Evolutionary conservation across 2,113 vertebrate genomes (phyloP), one percentile per base, ranked within the genome.

Genomic region (Rhombomys opimus): DNA sequence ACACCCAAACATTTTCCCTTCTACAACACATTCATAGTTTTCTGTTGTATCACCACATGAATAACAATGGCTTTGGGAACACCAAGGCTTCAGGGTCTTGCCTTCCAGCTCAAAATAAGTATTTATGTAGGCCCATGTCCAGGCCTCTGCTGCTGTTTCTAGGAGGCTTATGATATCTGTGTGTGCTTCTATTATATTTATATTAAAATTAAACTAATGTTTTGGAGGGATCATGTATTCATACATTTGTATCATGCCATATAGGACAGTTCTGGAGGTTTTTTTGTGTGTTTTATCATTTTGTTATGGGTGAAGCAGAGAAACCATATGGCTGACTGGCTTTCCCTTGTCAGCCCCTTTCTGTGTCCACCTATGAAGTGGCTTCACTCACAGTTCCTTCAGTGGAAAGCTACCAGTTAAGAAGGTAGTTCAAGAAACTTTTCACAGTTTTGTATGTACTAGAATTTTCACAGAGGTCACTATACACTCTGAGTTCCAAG

Each of bases 361-460:
- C 88, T 95, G 52, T 5, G 63, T 96, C 86, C 86, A n/a, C 84
- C 87, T 97, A 87, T 27, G 82, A 97, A 89, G 93, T 65, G 90
- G 30, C 96, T 96, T 50, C 59, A 85, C 88, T 70, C 80, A 77
- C 25, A 92, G 0, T 95, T 84, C 96, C 76, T 68, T 65, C 82
- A 68, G 27, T 87, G 98, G 95, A 81, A 97, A 97, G 89, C 46
- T 65, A 97, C 94, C 32, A 72, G 54, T 30, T 95, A 93, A 87
- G 27, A 38, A 54, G 52, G n/a, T 61, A 77, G 86, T 93, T 80
- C 22, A 85, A 76, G 2, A 81, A 41, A 11, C 30, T 46, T 90
- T 65, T n/a, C 22, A 0, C 86, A 65, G 35, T 84, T 78, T 23
- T 82, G 63, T 72, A 93, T 50, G 27, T 70, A 59, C 13, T n/a